These are phyloP conservation scores for Monochamus saltuarius DNA, from an alignment of 1,140 invertebrate species.

Conservation along the genomic window DNA sequence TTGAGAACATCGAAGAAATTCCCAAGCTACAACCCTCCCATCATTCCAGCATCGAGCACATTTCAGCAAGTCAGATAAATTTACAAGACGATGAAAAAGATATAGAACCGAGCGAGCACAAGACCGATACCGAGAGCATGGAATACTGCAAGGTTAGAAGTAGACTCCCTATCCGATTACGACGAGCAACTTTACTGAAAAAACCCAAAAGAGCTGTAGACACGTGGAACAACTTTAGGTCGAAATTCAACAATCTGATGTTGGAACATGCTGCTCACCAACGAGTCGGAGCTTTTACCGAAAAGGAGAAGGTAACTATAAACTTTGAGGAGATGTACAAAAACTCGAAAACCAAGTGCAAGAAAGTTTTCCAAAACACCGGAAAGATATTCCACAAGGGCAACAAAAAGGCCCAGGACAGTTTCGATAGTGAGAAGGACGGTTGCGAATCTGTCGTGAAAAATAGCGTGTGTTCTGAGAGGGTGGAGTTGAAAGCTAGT, in stretches of 20 bases:
- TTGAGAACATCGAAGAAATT: constrained; percentile 34
- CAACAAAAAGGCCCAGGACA: constrained; percentile 22
- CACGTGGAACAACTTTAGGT: constrained; percentile 45
- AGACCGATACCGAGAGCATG: constrained; percentile 25
- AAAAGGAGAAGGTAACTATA: constrained; percentile 39
- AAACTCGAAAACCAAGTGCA: constrained; percentile 46
- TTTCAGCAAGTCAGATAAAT: constrained; percentile 44
- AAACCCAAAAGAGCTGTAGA: constrained; percentile 35
- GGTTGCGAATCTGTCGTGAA: constrained; percentile 35
- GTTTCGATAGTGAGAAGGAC: neutral
- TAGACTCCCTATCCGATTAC: constrained; percentile 33
- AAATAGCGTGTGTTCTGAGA: constrained; percentile 37
- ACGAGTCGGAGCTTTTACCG: constrained; percentile 43
- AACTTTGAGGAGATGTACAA: constrained; percentile 49
- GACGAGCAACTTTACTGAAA: constrained; percentile 38
- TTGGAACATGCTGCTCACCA: constrained; percentile 43
- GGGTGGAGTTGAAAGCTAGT: constrained; percentile 37
- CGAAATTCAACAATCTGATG: constrained; percentile 44
- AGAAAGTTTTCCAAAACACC: constrained; percentile 45
- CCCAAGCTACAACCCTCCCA: constrained; percentile 19
- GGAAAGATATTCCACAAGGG: constrained; percentile 42
- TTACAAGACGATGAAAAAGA: neutral
- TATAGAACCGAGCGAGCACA: neutral
- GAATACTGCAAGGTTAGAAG: constrained; percentile 40
- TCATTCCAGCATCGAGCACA: constrained; percentile 45